Conservation (phyloP, 2,888 invertebrate genomes). For the Gonocerus acuteangulatus region DNA sequence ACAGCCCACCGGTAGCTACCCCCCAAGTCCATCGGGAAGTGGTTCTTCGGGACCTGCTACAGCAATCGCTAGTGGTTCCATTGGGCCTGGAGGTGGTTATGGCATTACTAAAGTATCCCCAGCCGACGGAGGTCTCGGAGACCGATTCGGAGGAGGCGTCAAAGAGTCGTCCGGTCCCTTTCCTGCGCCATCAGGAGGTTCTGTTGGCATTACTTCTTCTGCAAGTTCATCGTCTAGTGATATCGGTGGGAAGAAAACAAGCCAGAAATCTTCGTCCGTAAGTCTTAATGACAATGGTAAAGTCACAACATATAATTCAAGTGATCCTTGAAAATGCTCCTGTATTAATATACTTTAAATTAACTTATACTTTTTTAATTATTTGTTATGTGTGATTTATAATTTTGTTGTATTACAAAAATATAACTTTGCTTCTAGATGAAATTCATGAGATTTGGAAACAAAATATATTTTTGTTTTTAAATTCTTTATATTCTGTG, state of each 20-base stretch:
- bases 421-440: too few species aligned
- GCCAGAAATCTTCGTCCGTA: constrained; percentile 54
- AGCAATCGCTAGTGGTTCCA: constrained; percentile 23
- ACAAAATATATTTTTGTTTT: too few species aligned
- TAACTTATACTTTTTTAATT: not conserved
- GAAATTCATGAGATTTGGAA: too few species aligned
- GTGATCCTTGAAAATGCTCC: constrained; percentile 44
- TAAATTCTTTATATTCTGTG: too few species aligned
- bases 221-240: constrained; percentile 54
- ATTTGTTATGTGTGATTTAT: not conserved
- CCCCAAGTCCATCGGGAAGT: not conserved
- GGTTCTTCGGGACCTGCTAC: not conserved
- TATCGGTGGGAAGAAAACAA: constrained; percentile 52
- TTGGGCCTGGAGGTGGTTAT: constrained; percentile 34
- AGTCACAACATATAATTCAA: constrained; percentile 53
- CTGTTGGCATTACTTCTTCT: constrained; percentile 54
- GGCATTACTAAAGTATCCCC: constrained; percentile 30
- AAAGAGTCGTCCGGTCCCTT: constrained; percentile 24
- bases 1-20: too few species aligned
- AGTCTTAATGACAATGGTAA: constrained; percentile 67
- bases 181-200: constrained; percentile 18
- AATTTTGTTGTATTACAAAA: not conserved
- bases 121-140: constrained; percentile 20
- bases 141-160: constrained; percentile 26
- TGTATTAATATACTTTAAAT: not conserved